Evolutionary conservation across 2,888 invertebrate genomes (phyloP).

Genomic region (Chalcis sispes): DNA sequence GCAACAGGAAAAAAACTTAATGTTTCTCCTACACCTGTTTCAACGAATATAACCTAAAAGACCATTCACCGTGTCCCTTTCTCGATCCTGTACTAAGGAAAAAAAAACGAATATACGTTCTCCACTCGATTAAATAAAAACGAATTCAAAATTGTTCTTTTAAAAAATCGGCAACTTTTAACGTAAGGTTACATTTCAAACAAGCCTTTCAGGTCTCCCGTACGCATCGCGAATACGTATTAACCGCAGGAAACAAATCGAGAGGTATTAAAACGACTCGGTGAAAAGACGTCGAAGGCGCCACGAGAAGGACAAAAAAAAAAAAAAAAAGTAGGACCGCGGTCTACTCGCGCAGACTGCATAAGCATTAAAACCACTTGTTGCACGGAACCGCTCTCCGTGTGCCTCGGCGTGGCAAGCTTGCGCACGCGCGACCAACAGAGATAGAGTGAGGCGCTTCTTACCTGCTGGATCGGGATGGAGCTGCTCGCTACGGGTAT

Average conservation of each 20-base stretch:
- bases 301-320: neutral
- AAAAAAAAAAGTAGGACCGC: neutral
- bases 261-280: too few species aligned
- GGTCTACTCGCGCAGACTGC: neutral
- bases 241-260: too few species aligned
- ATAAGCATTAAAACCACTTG: slow-evolving; percentile 20
- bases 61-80: neutral
- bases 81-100: too few species aligned
- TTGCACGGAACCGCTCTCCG: slow-evolving; percentile 1
- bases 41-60: slow-evolving; percentile 34
- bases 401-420: neutral
- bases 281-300: too few species aligned
- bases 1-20: slow-evolving; percentile 12
- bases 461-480: slow-evolving; percentile 36
- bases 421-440: slow-evolving; percentile 1
- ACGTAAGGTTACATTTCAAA: too few species aligned
- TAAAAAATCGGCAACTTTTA: too few species aligned
- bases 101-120: too few species aligned
- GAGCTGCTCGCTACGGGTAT: neutral
- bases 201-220: too few species aligned
- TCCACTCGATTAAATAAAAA: too few species aligned
- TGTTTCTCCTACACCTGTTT: neutral
- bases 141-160: too few species aligned
- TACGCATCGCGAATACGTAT: too few species aligned
- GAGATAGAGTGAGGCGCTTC: neutral